A percentile compares a stretch with the other conserved stretches of the same genome.
Conservation (phyloP, 37 sponge, comb jelly and placozoan genomes). For the Geodia barretti region DNA sequence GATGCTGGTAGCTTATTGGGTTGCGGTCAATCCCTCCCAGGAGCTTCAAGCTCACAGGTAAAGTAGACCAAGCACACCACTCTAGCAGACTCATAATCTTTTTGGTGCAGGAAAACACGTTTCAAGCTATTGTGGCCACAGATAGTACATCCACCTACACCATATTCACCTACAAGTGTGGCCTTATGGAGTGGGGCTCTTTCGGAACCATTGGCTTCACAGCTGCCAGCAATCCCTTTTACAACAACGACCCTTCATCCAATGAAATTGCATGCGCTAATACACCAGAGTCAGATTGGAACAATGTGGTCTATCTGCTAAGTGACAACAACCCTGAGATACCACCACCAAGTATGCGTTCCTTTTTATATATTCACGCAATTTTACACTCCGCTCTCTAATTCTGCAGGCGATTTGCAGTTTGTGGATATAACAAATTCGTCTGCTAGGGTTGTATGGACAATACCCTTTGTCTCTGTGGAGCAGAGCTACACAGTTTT, state of each 20-base stretch:
- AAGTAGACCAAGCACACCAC: no score
- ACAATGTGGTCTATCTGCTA: conserved; percentile 32
- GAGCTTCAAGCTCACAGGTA: no score
- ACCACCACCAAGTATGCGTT: no score
- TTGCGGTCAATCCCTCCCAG: conserved; percentile 39
- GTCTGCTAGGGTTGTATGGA: no score
- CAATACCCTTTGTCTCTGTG: no score
- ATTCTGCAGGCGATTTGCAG: no score
- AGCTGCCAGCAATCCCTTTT: background rate
- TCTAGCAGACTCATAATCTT: background rate
- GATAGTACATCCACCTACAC: conserved; percentile 47
- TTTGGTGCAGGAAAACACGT: conserved; percentile 47
- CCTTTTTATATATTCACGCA: no score
- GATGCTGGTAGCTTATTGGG: conserved; percentile 58
- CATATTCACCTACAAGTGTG: conserved; percentile 63
- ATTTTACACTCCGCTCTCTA: no score
- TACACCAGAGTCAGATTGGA: background rate
- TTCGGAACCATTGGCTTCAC: conserved; percentile 31
- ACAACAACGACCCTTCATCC: conserved; percentile 18
- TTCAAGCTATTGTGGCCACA: conserved; percentile 71
- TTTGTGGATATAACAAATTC: no score
- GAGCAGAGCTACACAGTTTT: no score
- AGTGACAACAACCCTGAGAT: no score
- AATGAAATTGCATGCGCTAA: conserved; percentile 21
- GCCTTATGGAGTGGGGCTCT: conserved; percentile 46